Percentiles rank a stretch among this genome's conserved stretches.
Evolutionary conservation across 2,797 vertebrate species (phyloP).

Genomic region (Otolemur crassicaudatus): DNA sequence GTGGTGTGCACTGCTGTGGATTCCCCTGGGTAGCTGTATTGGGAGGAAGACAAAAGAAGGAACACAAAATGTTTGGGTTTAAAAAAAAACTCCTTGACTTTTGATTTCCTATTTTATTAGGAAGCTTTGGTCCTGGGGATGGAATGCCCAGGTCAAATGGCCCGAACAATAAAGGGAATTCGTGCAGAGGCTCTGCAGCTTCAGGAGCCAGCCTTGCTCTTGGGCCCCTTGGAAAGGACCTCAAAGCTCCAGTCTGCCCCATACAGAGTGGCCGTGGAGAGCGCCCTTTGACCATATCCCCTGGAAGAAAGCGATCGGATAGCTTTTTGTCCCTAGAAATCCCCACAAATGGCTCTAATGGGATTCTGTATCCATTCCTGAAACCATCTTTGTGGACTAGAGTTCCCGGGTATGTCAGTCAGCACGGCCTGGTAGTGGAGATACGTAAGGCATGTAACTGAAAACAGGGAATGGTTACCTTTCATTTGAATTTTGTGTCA

Average conservation of each 20-base stretch:
- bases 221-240: neutral
- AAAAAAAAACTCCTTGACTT: neutral
- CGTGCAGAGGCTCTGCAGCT: neutral
- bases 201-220: neutral
- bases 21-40: neutral
- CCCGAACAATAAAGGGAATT: neutral
- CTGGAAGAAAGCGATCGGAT: neutral
- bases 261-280: neutral
- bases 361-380: neutral
- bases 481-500: neutral
- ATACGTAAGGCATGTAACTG: neutral
- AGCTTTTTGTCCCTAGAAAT: neutral
- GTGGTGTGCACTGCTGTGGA: accelerated
- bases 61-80: neutral
- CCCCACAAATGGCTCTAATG: neutral
- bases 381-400: neutral
- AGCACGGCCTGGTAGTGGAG: neutral
- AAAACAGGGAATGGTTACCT: neutral
- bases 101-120: neutral
- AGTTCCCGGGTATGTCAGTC: neutral
- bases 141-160: neutral
- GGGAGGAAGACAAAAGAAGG: neutral
- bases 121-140: neutral
- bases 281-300: neutral
- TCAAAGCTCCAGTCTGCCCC: neutral